Percentiles rank a stretch among this genome's conserved stretches.
Conservation (phyloP, 2,113 vertebrate genomes). For the Pandion haliaetus region DNA sequence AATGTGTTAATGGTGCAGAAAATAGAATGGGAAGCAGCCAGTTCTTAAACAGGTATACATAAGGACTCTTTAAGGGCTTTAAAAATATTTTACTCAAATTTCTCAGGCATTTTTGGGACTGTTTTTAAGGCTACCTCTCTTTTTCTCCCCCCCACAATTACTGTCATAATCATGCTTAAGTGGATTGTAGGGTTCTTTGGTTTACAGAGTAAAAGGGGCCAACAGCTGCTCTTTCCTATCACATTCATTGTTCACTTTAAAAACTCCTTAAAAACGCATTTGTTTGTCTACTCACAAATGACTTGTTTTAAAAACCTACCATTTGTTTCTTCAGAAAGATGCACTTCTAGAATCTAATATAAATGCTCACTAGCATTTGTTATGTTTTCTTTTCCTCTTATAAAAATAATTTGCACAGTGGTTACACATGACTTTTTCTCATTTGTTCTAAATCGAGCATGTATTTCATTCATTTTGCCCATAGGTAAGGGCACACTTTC, state of each 20-base stretch:
- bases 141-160: neutral
- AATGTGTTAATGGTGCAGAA: constrained; percentile 29
- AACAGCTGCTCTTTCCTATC: neutral
- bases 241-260: neutral
- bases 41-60: neutral
- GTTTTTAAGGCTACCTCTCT: neutral
- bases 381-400: constrained; percentile 42
- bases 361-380: constrained; percentile 10
- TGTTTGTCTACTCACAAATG: constrained; percentile 1
- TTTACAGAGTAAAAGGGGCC: neutral
- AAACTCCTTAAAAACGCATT: constrained; percentile 30
- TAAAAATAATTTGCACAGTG: constrained; percentile 38
- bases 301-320: constrained; percentile 1
- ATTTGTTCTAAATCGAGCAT: constrained; percentile 62
- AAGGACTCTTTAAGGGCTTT: neutral
- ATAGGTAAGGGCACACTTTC: constrained; percentile 17
- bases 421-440: constrained; percentile 62
- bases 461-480: constrained; percentile 42
- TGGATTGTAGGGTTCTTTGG: neutral
- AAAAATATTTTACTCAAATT: neutral
- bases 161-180: neutral
- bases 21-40: neutral
- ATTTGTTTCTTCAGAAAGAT: constrained; percentile 26
- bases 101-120: neutral
- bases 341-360: constrained; percentile 17